Evolutionary conservation across 2,888 invertebrate genomes (phyloP), one percentile per base, ranked within the genome.

Genomic region (Parnassius apollo): DNA sequence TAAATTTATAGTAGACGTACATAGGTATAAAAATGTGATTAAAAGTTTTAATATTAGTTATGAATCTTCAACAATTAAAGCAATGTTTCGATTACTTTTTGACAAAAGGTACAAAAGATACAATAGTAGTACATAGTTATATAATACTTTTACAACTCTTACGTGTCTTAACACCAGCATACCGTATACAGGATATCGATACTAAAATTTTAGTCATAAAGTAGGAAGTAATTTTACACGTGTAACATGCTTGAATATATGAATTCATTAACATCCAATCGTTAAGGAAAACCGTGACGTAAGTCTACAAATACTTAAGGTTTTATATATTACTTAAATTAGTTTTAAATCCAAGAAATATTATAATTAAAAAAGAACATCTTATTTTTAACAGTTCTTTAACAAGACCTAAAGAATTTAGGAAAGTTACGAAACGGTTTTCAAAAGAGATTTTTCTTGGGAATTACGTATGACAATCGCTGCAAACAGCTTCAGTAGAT

Each of bases 381-480:
- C 1, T 35, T 25, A 7, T 35, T 35, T 35, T 35, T 7, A 35
- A 35, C 35, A 35, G 4, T 35, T 35, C 35, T 35, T 35, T 35
- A 35, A 35, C 35, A 35, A 1, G 7, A 35, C 7, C 35, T 35
- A 35, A 35, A 25, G 3, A 7, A 49, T 13, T 9, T 49, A 22
- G 42, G 9, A 52, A 42, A 42, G 44, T 42, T 25, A 56, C 45
- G 59, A 2, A 56, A 55, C 55, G 53, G 62, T 59, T 55, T 45
- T 50, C 55, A 42, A 44, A n/a, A 56, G 13, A 45, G 11, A 35
- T 42, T n/a, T 13, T n/a, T 46, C 42, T 45, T 53, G 11, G 51
- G 55, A 60, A 62, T 87, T 88, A 90, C 77, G 83, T 77, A 67
- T 86, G 80, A 72, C 91, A 91, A 56, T 87, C 84, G 25, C 77